These are phyloP conservation scores for Thaleichthys pacificus DNA, from an alignment of 2,797 vertebrate genomes.

Conservation along the genomic window DNA sequence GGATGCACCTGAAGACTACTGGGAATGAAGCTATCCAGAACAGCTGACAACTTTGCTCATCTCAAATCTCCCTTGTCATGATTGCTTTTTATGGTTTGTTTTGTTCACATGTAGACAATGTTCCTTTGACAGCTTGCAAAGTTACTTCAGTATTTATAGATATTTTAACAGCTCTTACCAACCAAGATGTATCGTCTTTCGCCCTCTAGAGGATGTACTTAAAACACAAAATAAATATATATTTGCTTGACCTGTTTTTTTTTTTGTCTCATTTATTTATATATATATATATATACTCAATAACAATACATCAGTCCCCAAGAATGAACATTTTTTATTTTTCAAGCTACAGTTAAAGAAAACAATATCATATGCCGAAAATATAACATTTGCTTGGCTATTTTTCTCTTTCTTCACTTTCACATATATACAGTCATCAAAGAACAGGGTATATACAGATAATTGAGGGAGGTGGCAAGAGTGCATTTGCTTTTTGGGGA, in stretches of 20 bases:
- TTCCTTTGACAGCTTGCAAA: background rate
- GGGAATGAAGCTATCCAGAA: slow-evolving; percentile 22
- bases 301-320: too few species aligned
- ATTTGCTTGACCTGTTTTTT: background rate
- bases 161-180: slow-evolving; percentile 3
- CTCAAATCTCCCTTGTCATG: background rate
- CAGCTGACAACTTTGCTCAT: background rate
- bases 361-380: slow-evolving; percentile 83
- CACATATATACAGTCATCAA: slow-evolving; percentile 83
- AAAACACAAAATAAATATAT: slow-evolving; percentile 51
- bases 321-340: slow-evolving; percentile 63
- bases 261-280: slow-evolving; percentile 47
- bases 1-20: slow-evolving; percentile 59
- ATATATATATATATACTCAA: too few species aligned
- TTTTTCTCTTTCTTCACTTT: slow-evolving; percentile 76
- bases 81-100: background rate
- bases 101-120: background rate
- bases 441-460: slow-evolving; percentile 80
- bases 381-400: slow-evolving; percentile 83
- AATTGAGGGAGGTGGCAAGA: slow-evolving; percentile 56
- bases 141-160: slow-evolving; percentile 10
- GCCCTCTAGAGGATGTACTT: slow-evolving; percentile 58
- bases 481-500: slow-evolving; percentile 69
- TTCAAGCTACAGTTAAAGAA: slow-evolving; percentile 82
- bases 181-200: slow-evolving; percentile 27